A percentile compares a stretch with the other conserved stretches of the same genome.
These are phyloP conservation scores for Xanthorhoe spadicearia DNA, from an alignment of 2,888 invertebrate genomes.

Conservation along the genomic window DNA sequence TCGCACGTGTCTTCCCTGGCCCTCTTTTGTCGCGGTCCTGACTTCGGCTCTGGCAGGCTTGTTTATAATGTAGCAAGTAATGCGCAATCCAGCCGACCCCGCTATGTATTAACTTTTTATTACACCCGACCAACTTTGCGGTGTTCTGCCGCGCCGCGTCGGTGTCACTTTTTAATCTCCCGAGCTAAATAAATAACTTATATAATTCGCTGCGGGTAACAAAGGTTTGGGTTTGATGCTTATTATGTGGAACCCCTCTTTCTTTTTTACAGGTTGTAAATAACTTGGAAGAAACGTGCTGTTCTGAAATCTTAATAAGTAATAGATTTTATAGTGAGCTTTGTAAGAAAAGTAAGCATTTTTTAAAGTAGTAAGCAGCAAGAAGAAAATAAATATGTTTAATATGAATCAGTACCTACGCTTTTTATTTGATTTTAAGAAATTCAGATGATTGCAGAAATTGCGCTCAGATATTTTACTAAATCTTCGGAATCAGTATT, in stretches of 20 bases:
- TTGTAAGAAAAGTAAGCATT: too few species aligned
- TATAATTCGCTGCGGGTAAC: conserved; percentile 19
- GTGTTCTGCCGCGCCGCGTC: conserved; percentile 62
- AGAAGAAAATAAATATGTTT: not conserved
- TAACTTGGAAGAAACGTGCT: not conserved
- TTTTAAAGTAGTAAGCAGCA: too few species aligned
- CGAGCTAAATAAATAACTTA: conserved; percentile 26
- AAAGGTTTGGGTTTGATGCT: conserved; percentile 21
- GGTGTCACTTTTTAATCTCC: conserved; percentile 40
- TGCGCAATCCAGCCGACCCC: conserved; percentile 74
- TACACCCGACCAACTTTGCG: conserved; percentile 76
- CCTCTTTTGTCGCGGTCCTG: not conserved
- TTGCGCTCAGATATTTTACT: not conserved
- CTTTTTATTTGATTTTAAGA: too few species aligned
- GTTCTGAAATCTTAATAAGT: too few species aligned
- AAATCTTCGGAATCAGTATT: not conserved
- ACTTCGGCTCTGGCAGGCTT: conserved; percentile 60
- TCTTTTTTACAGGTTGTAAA: not conserved
- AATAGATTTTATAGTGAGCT: too few species aligned
- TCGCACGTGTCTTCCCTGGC: not conserved
- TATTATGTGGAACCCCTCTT: not conserved
- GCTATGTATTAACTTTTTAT: conserved; percentile 81
- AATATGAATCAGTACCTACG: not conserved
- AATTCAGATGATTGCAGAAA: not conserved
- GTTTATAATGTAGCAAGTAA: conserved; percentile 83